A percentile compares a stretch with the other conserved stretches of the same genome.
These are phyloP conservation scores for Sericinus montela DNA, from an alignment of 2,888 invertebrate genomes.

Conservation along the genomic window DNA sequence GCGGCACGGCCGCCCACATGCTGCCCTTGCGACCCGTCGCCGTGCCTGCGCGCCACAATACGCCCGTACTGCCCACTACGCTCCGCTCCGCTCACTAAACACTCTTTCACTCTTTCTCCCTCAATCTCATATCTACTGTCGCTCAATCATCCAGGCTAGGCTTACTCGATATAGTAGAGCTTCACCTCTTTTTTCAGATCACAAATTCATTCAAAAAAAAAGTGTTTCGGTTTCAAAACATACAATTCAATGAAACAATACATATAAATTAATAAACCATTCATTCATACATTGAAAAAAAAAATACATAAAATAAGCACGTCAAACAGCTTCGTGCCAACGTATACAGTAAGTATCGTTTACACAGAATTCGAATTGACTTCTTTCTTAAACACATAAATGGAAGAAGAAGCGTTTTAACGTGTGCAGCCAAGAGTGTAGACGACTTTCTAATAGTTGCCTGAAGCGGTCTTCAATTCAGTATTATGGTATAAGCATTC, in stretches of 20 bases:
- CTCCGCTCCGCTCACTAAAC: slow-evolving; percentile 25
- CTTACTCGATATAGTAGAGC: slow-evolving; percentile 22
- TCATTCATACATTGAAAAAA: slow-evolving; percentile 63
- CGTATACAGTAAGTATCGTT: slow-evolving; percentile 63
- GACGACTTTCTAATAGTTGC: slow-evolving; percentile 75
- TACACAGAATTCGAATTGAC: slow-evolving; percentile 59
- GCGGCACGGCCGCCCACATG: slow-evolving; percentile 77
- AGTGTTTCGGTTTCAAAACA: slow-evolving; percentile 2
- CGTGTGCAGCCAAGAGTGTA: slow-evolving; percentile 78
- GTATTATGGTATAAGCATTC: slow-evolving; percentile 68
- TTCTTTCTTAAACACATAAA: slow-evolving; percentile 72
- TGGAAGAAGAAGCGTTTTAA: slow-evolving; percentile 73
- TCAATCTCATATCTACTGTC: slow-evolving; percentile 3
- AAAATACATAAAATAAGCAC: slow-evolving; percentile 70
- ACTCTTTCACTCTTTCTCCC: too few species aligned
- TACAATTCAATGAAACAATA: slow-evolving; percentile 34
- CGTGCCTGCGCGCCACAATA: slow-evolving; percentile 56
- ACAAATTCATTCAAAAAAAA: background rate
- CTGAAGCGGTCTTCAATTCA: slow-evolving; percentile 66
- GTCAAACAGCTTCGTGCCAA: slow-evolving; percentile 77
- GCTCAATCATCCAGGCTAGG: background rate
- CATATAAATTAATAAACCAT: slow-evolving; percentile 62
- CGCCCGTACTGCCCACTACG: slow-evolving; percentile 39
- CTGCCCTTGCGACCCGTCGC: slow-evolving; percentile 78
- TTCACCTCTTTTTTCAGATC: slow-evolving; percentile 18